These are phyloP conservation scores for Agrochola circellaris DNA, from an alignment of 2,888 invertebrate genomes.

Conservation along the genomic window DNA sequence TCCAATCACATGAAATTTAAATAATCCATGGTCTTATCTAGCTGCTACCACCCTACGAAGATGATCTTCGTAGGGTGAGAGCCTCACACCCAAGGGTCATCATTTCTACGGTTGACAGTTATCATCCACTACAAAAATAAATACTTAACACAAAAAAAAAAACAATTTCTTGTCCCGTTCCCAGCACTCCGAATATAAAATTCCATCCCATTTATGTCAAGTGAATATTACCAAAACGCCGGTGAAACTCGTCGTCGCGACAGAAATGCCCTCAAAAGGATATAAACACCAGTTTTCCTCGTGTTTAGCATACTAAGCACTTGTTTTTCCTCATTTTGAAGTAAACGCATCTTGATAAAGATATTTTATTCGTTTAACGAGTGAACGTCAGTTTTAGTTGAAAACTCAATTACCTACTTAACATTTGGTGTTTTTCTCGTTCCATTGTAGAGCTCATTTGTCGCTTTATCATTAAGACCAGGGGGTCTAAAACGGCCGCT, in stretches of 20 bases:
- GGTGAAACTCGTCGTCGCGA: constrained; percentile 9
- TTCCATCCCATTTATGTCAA: neutral
- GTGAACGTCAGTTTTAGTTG: neutral
- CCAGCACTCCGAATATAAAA: constrained; percentile 1
- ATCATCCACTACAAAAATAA: neutral
- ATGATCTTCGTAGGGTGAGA: too few relatives aligned
- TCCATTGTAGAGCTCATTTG: neutral
- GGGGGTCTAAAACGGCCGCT: too few relatives aligned
- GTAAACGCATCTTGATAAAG: constrained; percentile 39
- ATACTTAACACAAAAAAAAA: too few relatives aligned
- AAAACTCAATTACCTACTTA: constrained; percentile 18
- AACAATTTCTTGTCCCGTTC: neutral
- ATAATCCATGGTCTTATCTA: too few relatives aligned
- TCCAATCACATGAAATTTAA: neutral
- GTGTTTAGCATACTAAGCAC: constrained; percentile 52
- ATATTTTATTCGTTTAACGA: neutral
- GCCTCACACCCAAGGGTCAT: too few relatives aligned
- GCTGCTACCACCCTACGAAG: neutral
- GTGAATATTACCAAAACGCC: neutral
- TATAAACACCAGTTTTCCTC: constrained; percentile 45
- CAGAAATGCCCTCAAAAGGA: constrained; percentile 21
- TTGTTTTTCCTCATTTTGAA: constrained; percentile 46
- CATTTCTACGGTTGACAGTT: neutral
- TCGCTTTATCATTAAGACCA: neutral
- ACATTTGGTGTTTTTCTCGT: neutral